Base-by-base conservation (phyloP, 30 jellyfish, hydroid and myxozoan genomes). In the Aurelia coerulea region DNA sequence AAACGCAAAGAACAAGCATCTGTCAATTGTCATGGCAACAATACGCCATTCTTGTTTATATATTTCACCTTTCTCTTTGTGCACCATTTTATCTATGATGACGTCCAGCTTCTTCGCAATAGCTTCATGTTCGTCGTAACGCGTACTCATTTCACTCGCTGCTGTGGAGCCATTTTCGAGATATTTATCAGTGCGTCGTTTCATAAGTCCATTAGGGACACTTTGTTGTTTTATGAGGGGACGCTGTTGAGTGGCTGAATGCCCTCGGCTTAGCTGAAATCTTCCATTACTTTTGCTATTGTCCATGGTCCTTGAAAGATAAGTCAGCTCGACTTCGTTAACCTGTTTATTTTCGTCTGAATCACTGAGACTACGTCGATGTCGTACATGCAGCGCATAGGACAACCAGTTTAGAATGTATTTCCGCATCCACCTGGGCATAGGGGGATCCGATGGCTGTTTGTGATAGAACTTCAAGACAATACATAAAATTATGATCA, bases 1-100 rank as follows among this genome's bases (percentile, higher is more conserved):
- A 62, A 90, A 90, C 41, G 76, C 52, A 19, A 76, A 41, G 62
- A 90, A 69, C 18, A 90, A 65, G 52, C 95, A 83, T 35, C 85
- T 80, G 65, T 90, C 97, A 62, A 90, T 64, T 9, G 97, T 90
- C 97, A 83, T 90, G 83, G 97, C 97, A 23, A 90, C 97, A 39
- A 84, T 83, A 4, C 97, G 78, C 97, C 97, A 90, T 76, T 90
- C 97, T 33, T 68, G 84, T 46, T 76, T 77, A 41, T 51, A 33
- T 56, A 49, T 62, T 33, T 90, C 92, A 51, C 84, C 97, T 31
- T 70, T 56, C 42, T 90, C 95, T 50, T 76, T 52, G 15, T 80
- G 89, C 59, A 74, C 67, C 73, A 90, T 31, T 77, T 79, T 77
- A 3, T 84, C 95, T 65, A 84, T 80, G 53, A 90, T 72, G 18